A percentile compares a stretch with the other conserved stretches of the same genome.
Evolutionary conservation across 2,888 invertebrate genomes (phyloP).

Genomic region (Amiota minor): DNA sequence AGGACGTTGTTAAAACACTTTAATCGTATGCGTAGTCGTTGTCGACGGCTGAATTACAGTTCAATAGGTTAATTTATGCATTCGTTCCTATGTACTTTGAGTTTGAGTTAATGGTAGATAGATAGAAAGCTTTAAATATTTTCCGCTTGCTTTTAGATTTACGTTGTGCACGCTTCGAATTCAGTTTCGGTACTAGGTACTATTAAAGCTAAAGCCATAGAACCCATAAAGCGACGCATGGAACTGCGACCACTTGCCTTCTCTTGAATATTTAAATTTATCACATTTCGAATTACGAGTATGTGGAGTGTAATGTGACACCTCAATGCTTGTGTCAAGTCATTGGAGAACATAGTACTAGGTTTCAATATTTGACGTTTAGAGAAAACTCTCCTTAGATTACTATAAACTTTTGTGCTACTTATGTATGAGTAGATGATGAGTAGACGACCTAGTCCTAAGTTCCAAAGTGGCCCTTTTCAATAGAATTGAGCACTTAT

Average conservation of each 20-base stretch:
- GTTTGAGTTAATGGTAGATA: neutral
- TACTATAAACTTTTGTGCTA: no score
- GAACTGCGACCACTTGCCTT: no score
- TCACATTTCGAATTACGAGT: no score
- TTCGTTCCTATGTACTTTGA: constrained; percentile 18
- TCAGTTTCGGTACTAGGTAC: constrained; percentile 13
- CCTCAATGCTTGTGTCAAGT: no score
- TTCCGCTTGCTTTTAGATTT: neutral
- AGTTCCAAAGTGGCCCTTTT: neutral
- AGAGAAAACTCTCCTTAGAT: neutral
- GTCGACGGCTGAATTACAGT: constrained; percentile 6
- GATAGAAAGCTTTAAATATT: neutral
- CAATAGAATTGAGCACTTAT: neutral
- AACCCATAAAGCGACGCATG: no score
- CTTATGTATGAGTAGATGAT: neutral
- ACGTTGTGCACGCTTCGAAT: constrained; percentile 8
- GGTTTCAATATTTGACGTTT: neutral
- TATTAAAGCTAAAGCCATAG: no score
- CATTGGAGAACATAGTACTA: no score
- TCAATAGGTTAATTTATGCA: constrained; percentile 19
- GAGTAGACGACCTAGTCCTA: neutral
- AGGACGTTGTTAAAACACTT: neutral
- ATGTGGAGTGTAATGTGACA: no score
- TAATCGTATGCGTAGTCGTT: constrained; percentile 8
- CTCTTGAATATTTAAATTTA: no score